These are phyloP conservation scores for Hemicentrotus pulcherrimus DNA, from an alignment of 35 echinoderm and acorn worm species.

Conservation along the genomic window DNA sequence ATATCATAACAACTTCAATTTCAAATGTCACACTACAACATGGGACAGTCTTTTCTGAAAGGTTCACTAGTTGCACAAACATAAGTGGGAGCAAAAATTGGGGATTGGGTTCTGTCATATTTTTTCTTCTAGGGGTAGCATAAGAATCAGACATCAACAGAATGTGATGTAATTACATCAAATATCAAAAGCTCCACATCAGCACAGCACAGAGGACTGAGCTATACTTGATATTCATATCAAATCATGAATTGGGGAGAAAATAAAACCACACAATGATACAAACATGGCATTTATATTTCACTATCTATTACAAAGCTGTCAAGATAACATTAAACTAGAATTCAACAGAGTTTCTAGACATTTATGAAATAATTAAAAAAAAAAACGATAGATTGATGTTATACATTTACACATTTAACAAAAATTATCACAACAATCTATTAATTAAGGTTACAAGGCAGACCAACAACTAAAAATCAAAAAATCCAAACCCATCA, in stretches of 20 bases:
- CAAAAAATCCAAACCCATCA: background rate
- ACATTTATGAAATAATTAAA: background rate
- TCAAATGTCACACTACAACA: background rate
- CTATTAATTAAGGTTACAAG: background rate
- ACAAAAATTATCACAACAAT: background rate
- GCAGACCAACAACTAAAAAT: background rate
- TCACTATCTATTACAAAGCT: background rate
- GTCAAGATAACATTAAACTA: background rate
- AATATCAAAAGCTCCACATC: constrained; percentile 10
- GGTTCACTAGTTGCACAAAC: background rate
- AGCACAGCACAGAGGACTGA: background rate
- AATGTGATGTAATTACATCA: background rate
- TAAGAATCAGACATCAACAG: background rate
- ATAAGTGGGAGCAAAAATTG: background rate
- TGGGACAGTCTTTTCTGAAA: background rate
- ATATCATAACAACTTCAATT: background rate
- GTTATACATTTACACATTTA: no score
- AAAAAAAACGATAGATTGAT: background rate
- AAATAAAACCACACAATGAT: background rate
- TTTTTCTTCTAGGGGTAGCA: background rate
- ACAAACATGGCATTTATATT: background rate
- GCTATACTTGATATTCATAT: background rate
- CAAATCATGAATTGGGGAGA: background rate
- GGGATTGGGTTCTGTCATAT: background rate
- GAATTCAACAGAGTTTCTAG: background rate